These are phyloP conservation scores for Tetramorium parvispinum DNA, from an alignment of 1,140 invertebrate species.

Conservation along the genomic window DNA sequence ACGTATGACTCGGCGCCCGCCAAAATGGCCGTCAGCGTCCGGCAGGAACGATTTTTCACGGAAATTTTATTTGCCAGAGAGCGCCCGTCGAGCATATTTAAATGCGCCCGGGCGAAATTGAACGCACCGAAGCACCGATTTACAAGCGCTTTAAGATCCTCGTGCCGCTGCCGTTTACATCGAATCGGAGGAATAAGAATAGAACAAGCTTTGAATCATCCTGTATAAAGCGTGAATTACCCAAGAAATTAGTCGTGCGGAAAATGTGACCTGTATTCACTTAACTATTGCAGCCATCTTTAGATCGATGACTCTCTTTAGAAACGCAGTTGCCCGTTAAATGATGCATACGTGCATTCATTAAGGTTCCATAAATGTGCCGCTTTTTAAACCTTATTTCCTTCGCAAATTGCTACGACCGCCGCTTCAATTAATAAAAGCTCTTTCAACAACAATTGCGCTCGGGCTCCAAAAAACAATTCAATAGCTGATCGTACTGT, in stretches of 20 bases:
- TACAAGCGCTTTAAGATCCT: not conserved
- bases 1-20: slow-evolving; percentile 5
- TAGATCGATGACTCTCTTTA: slow-evolving; percentile 61
- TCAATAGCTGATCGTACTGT: not conserved
- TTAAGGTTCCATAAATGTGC: slow-evolving; percentile 47
- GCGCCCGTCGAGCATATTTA: not conserved
- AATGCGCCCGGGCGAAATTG: not conserved
- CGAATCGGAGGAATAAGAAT: not conserved
- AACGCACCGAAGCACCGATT: not conserved
- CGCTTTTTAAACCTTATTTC: slow-evolving; percentile 27
- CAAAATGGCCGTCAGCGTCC: not conserved
- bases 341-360: slow-evolving; percentile 44
- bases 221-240: slow-evolving; percentile 36
- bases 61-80: slow-evolving; percentile 5
- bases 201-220: not conserved
- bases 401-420: not conserved
- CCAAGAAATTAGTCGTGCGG: slow-evolving; percentile 48
- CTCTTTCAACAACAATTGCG: not conserved
- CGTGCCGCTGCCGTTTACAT: not conserved
- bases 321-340: slow-evolving; percentile 58
- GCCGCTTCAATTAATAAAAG: slow-evolving; percentile 15
- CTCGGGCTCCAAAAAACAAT: not conserved
- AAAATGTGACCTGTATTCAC: slow-evolving; percentile 60
- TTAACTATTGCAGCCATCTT: slow-evolving; percentile 57
- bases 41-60: not conserved